phyloP scores from a whole-genome alignment of 2,797 vertebrate species.

The Aplochiton taeniatus region DNA sequence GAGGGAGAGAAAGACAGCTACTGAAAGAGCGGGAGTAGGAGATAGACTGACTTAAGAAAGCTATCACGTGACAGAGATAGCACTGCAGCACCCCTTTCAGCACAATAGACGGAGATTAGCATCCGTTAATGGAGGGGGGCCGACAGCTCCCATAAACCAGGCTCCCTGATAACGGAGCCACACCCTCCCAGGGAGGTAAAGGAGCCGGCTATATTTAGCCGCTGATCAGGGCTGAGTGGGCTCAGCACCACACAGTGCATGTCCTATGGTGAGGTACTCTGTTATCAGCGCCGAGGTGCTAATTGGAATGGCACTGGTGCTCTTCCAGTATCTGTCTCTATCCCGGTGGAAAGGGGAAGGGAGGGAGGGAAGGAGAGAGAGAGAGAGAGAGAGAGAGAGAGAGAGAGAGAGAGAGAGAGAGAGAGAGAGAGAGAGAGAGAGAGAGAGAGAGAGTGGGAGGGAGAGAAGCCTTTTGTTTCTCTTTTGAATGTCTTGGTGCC shows the following conservation, averaged over 20 bases:
- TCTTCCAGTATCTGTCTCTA: constrained; percentile 48
- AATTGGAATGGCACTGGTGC: constrained; percentile 51
- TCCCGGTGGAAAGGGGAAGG: constrained; percentile 29
- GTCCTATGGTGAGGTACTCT: constrained; percentile 45
- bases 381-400: too few relatives aligned
- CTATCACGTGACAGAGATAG: constrained; percentile 19
- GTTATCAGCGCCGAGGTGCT: constrained; percentile 61
- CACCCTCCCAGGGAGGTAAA: constrained; percentile 54
- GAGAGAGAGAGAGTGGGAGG: too few relatives aligned
- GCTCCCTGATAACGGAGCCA: constrained; percentile 27
- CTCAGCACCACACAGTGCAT: constrained; percentile 39
- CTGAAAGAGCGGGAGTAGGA: not conserved
- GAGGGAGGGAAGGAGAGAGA: not conserved
- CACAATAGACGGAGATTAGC: constrained; percentile 53
- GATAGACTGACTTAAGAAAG: constrained; percentile 17
- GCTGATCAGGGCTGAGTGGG: constrained; percentile 50
- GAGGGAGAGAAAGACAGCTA: too few relatives aligned
- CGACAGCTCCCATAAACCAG: constrained; percentile 30
- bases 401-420: not conserved
- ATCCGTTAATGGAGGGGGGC: constrained; percentile 48
- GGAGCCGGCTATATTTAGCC: constrained; percentile 66
- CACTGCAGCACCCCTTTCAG: constrained; percentile 22
- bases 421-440: constrained; percentile 12
- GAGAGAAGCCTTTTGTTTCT: not conserved
- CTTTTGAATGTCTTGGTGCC: constrained; percentile 44